Evolutionary conservation across 2,888 invertebrate species (phyloP).

Genomic region (Zeuzera pyrina): DNA sequence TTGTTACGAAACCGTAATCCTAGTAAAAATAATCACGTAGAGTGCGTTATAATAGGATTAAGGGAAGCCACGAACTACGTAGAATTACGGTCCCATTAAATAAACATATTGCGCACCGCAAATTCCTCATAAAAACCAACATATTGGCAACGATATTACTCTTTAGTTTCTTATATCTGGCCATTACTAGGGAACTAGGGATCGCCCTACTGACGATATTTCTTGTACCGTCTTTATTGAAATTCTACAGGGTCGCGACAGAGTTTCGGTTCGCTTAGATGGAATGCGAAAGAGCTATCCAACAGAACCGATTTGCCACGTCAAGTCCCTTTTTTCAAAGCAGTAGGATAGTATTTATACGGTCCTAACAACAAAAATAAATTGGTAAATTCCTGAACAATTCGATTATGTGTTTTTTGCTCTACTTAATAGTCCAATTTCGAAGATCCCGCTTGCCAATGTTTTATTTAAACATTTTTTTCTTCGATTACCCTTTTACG

Average conservation of each 20-base stretch:
- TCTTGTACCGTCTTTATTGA: conserved; percentile 58
- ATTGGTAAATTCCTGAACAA: conserved; percentile 1
- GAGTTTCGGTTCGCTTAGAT: conserved; percentile 36
- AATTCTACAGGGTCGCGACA: conserved; percentile 48
- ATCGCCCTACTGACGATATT: conserved; percentile 39
- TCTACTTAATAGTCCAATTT: conserved; percentile 2
- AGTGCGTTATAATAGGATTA: conserved; percentile 17
- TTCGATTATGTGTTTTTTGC: conserved; percentile 1
- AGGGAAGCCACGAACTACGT: conserved; percentile 27
- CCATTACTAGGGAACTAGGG: conserved; percentile 34
- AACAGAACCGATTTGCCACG: not conserved
- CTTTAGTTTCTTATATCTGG: conserved; percentile 33
- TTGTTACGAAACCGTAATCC: too few relatives aligned
- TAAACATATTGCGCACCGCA: conserved; percentile 49
- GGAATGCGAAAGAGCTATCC: conserved; percentile 22
- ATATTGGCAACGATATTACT: conserved; percentile 35
- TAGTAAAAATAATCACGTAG: conserved; percentile 23
- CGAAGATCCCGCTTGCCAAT: not conserved
- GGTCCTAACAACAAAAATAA: not conserved
- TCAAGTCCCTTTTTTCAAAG: not conserved
- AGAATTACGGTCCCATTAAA: conserved; percentile 46
- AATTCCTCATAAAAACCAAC: conserved; percentile 56
- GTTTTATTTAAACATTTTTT: too few relatives aligned
- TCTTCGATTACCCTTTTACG: too few relatives aligned
- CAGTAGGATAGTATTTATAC: conserved; percentile 1